Conservation (phyloP, 2,113 vertebrate species). For the Clinocottus analis region DNA sequence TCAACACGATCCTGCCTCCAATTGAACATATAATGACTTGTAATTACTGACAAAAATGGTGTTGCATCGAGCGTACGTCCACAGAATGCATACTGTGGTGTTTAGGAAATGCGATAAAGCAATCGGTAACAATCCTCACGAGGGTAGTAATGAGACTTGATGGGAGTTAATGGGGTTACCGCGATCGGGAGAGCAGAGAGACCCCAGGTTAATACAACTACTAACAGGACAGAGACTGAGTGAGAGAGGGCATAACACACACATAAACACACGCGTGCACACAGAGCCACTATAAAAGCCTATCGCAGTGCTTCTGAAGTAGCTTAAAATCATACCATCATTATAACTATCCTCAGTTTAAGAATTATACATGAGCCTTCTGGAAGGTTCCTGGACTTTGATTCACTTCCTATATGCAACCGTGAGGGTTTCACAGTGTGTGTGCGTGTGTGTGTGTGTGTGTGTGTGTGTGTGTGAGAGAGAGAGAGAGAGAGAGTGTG, state of each 20-base stretch:
- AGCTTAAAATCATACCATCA: slow-evolving; percentile 52
- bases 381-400: slow-evolving; percentile 62
- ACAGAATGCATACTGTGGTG: slow-evolving; percentile 53
- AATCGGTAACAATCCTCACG: slow-evolving; percentile 60
- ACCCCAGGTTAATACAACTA: slow-evolving; percentile 72
- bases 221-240: slow-evolving; percentile 70
- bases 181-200: slow-evolving; percentile 69
- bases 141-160: slow-evolving; percentile 74
- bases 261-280: neutral
- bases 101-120: slow-evolving; percentile 69
- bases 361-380: slow-evolving; percentile 68
- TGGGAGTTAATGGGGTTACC: slow-evolving; percentile 79
- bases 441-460: no score
- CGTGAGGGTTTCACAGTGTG: slow-evolving; percentile 45
- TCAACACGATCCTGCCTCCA: slow-evolving; percentile 20
- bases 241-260: neutral
- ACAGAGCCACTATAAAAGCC: slow-evolving; percentile 22
- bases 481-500: no score
- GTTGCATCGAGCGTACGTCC: slow-evolving; percentile 23
- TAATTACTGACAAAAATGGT: slow-evolving; percentile 33
- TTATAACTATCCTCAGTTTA: slow-evolving; percentile 40
- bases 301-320: slow-evolving; percentile 13
- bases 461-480: neutral
- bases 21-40: slow-evolving; percentile 22
- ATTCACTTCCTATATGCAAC: slow-evolving; percentile 47